phyloP scores from a whole-genome alignment of 2,888 invertebrate genomes.

The Clostera curtula region DNA sequence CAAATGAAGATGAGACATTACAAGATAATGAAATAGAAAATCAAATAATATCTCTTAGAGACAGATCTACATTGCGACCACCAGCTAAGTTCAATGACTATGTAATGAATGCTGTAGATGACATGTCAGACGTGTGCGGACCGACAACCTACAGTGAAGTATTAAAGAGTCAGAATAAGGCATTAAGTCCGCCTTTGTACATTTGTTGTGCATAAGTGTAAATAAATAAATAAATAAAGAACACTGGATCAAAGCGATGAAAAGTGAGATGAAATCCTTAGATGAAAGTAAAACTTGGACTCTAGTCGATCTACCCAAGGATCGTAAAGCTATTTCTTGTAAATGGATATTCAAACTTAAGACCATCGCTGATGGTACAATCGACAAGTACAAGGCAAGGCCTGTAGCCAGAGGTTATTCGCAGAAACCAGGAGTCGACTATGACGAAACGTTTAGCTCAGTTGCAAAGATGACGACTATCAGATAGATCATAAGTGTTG shows the following conservation, averaged over 20 bases:
- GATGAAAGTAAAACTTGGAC: not conserved
- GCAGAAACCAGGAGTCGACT: too few relatives aligned
- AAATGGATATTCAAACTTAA: not conserved
- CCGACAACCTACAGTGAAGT: too few relatives aligned
- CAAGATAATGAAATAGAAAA: too few relatives aligned
- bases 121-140: too few relatives aligned
- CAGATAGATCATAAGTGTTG: not conserved
- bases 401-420: not conserved
- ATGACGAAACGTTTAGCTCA: not conserved
- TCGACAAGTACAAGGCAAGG: not conserved
- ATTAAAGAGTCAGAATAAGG: too few relatives aligned
- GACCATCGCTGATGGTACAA: not conserved
- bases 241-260: not conserved
- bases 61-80: too few relatives aligned
- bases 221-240: not conserved
- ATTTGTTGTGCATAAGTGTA: too few relatives aligned
- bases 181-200: too few relatives aligned
- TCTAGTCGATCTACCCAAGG: not conserved
- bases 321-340: not conserved
- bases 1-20: too few relatives aligned
- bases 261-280: not conserved
- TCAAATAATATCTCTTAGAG: too few relatives aligned
- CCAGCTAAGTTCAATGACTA: too few relatives aligned
- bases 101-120: too few relatives aligned
- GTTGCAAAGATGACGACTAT: not conserved